Percentiles rank a stretch among this genome's conserved stretches.
Conservation (phyloP, 2,888 invertebrate species). For the Dorcus parallelipipedus region DNA sequence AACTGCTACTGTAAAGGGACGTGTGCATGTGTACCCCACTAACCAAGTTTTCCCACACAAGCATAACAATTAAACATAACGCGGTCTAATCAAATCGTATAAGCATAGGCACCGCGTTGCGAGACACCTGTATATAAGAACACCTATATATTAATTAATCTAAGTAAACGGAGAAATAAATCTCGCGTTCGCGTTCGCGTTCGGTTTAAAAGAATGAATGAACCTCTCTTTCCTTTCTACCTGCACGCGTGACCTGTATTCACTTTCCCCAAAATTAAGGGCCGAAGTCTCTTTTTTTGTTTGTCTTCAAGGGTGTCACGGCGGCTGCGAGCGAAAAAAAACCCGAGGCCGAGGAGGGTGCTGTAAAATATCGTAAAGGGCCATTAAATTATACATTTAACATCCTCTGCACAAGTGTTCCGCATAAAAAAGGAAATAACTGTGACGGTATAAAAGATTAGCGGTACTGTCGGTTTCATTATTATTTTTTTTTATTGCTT, state of each 20-base stretch:
- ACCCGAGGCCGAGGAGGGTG: too few relatives aligned
- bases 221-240: not conserved
- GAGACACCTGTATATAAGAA: not conserved
- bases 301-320: not conserved
- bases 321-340: not conserved
- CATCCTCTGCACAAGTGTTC: too few relatives aligned
- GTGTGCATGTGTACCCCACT: slow-evolving; percentile 23
- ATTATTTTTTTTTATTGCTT: too few relatives aligned
- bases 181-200: too few relatives aligned
- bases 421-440: too few relatives aligned
- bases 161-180: not conserved
- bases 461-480: too few relatives aligned
- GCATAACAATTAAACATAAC: slow-evolving; percentile 10
- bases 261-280: slow-evolving; percentile 1
- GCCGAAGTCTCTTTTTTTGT: not conserved
- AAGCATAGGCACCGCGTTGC: not conserved
- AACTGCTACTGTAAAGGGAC: slow-evolving; percentile 1
- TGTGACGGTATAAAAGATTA: too few relatives aligned
- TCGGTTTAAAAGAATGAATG: not conserved
- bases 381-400: too few relatives aligned
- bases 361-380: too few relatives aligned
- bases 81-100: slow-evolving; percentile 9
- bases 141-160: not conserved
- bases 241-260: slow-evolving; percentile 8
- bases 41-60: slow-evolving; percentile 36